These are phyloP conservation scores for Drosophila neutralis DNA, from an alignment of 2,888 invertebrate genomes.

Conservation along the genomic window DNA sequence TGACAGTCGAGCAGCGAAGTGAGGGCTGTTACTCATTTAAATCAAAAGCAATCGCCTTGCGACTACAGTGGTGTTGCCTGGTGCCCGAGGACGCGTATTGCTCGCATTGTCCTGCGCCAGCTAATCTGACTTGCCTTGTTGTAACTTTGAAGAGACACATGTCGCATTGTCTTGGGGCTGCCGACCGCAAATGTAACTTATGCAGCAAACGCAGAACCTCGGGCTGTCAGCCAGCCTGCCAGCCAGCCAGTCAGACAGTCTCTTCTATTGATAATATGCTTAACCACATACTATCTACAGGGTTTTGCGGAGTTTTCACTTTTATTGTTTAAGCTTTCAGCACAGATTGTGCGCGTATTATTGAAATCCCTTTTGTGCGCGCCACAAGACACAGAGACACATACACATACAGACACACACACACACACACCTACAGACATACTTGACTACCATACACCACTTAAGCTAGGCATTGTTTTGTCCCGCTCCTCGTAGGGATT, in stretches of 20 bases:
- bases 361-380: conserved; percentile 75
- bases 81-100: no score
- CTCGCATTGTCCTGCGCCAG: conserved; percentile 21
- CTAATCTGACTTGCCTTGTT: conserved; percentile 70
- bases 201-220: conserved; percentile 7
- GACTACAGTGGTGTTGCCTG: conserved; percentile 21
- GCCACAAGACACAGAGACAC: conserved; percentile 29
- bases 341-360: conserved; percentile 77
- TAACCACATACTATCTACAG: conserved; percentile 53
- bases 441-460: conserved; percentile 30
- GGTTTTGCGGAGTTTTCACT: conserved; percentile 73
- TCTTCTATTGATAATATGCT: conserved; percentile 63
- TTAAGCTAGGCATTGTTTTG: conserved; percentile 51
- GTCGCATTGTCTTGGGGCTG: conserved; percentile 52
- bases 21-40: conserved; percentile 65
- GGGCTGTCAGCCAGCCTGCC: conserved; percentile 6
- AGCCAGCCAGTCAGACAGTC: background rate
- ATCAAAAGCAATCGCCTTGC: conserved; percentile 56
- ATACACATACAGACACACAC: conserved; percentile 7
- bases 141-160: conserved; percentile 49
- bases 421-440: conserved; percentile 5
- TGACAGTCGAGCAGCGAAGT: conserved; percentile 1
- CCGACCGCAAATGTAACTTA: conserved; percentile 50
- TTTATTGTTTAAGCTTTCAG: conserved; percentile 80
- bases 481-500: conserved; percentile 25